phyloP scores from a whole-genome alignment of 2,797 vertebrate genomes.

The Trematomus bernacchii region DNA sequence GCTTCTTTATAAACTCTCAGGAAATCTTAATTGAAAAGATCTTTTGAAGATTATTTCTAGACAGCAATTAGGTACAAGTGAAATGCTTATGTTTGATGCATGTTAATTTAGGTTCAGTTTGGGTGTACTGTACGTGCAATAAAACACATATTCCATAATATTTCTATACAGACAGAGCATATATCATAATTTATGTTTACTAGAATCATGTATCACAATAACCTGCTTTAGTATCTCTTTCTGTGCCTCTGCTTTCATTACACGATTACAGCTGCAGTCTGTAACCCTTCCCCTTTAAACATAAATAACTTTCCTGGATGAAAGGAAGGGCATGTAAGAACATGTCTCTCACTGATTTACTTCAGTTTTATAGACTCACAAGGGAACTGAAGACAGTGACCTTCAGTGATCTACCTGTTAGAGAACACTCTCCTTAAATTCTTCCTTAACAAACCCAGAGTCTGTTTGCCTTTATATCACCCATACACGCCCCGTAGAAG shows the following conservation, averaged over 20 bases:
- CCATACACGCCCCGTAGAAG: constrained; percentile 13
- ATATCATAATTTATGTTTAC: too few relatives aligned
- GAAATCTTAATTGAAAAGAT: constrained; percentile 30
- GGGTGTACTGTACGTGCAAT: background rate
- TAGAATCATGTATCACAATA: constrained; percentile 34
- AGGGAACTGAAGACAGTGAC: constrained; percentile 62
- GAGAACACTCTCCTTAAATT: constrained; percentile 21
- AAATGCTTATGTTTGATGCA: constrained; percentile 3
- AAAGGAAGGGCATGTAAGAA: constrained; percentile 46
- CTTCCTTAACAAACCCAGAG: constrained; percentile 39
- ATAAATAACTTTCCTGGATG: constrained; percentile 56
- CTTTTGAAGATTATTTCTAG: constrained; percentile 35
- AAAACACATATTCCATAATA: background rate
- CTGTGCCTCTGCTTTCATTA: constrained; percentile 47
- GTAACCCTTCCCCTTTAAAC: constrained; percentile 43
- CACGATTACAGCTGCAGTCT: constrained; percentile 48
- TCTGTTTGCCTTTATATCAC: constrained; percentile 20
- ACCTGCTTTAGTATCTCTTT: constrained; percentile 28
- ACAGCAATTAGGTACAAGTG: constrained; percentile 6
- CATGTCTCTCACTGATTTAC: constrained; percentile 56
- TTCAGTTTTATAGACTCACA: constrained; percentile 47
- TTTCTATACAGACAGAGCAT: background rate
- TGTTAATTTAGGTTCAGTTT: constrained; percentile 8
- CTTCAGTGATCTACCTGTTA: constrained; percentile 49
- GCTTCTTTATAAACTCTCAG: constrained; percentile 5